Conservation (phyloP, 2,797 vertebrate genomes). For the Vultur gryphus region DNA sequence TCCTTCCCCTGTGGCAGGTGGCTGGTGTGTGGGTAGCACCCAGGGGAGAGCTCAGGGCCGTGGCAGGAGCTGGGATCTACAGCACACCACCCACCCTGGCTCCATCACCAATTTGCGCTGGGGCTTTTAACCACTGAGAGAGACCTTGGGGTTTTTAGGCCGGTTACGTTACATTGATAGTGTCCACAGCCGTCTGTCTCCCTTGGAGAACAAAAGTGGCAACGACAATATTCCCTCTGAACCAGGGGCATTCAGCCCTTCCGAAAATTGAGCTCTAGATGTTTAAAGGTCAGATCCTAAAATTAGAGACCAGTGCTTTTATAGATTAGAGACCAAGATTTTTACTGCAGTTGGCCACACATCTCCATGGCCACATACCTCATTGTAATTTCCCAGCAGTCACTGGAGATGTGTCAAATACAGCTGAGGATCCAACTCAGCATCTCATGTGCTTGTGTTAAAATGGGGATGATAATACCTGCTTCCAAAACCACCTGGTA, state of each 20-base stretch:
- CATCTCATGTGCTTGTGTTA: neutral
- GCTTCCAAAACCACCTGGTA: neutral
- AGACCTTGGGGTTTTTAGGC: neutral
- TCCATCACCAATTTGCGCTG: neutral
- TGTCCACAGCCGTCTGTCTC: rapidly evolving
- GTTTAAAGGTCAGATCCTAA: neutral
- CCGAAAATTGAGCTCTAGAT: neutral
- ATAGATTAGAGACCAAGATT: neutral
- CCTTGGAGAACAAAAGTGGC: neutral
- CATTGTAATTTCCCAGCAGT: neutral
- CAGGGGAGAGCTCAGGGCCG: neutral
- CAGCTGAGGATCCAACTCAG: neutral
- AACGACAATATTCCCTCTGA: neutral
- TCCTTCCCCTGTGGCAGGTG: neutral
- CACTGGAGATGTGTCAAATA: neutral
- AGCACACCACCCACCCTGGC: neutral
- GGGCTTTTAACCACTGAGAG: neutral
- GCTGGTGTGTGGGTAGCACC: neutral
- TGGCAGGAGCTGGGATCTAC: neutral
- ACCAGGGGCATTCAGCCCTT: neutral
- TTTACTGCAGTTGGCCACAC: neutral
- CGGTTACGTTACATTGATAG: neutral
- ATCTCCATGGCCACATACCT: neutral
- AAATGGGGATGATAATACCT: neutral
- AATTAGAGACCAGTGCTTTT: neutral